A percentile compares a stretch with the other conserved stretches of the same genome.
These are phyloP conservation scores for Hecatera dysodea DNA, from an alignment of 2,888 invertebrate genomes.

Conservation along the genomic window DNA sequence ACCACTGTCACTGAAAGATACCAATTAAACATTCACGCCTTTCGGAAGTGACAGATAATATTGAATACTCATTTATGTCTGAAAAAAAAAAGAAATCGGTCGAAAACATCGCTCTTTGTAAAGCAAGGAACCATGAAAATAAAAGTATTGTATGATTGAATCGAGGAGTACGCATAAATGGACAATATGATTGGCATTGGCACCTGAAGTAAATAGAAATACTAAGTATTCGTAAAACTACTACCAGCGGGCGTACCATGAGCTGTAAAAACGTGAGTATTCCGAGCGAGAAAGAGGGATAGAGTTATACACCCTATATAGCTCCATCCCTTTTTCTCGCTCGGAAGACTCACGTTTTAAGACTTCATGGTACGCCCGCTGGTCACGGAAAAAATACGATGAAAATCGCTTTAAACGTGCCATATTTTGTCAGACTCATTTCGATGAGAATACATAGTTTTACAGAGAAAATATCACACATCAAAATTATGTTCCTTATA, in stretches of 20 bases:
- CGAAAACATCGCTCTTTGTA: constrained; percentile 13
- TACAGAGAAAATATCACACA: not conserved
- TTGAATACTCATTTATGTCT: not conserved
- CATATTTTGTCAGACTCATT: not conserved
- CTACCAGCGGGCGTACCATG: too few relatives aligned
- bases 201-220: not conserved
- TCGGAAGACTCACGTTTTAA: too few relatives aligned
- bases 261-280: too few relatives aligned
- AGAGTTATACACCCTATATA: too few relatives aligned
- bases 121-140: constrained; percentile 13
- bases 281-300: too few relatives aligned
- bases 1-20: constrained; percentile 34
- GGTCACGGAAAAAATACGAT: not conserved
- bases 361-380: too few relatives aligned
- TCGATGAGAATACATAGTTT: not conserved
- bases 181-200: constrained; percentile 17
- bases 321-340: too few relatives aligned
- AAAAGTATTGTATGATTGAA: constrained; percentile 21
- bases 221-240: not conserved
- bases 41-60: constrained; percentile 8
- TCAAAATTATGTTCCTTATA: not conserved
- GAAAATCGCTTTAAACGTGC: not conserved
- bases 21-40: constrained; percentile 44
- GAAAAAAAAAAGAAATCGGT: constrained; percentile 3
- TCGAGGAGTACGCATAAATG: constrained; percentile 7